Conservation (phyloP, 2,888 invertebrate species). For the Ctenicera cuprea region DNA sequence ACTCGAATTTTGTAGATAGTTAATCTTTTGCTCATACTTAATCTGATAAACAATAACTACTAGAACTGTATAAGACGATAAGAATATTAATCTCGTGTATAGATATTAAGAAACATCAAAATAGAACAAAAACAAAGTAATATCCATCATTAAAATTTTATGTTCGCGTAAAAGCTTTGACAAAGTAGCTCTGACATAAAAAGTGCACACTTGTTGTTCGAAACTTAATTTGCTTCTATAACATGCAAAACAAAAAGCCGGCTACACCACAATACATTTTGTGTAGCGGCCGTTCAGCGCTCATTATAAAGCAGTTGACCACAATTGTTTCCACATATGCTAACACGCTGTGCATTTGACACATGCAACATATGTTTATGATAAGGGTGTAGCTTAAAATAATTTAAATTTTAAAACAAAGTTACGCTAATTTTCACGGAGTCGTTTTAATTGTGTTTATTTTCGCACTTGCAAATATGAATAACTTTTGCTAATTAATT, state of each 20-base stretch:
- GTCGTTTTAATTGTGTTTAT: not conserved
- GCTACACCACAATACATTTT: not conserved
- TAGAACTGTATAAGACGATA: no score
- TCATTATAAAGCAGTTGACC: constrained; percentile 25
- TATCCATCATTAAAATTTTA: not conserved
- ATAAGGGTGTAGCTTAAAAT: constrained; percentile 2
- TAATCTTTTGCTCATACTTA: no score
- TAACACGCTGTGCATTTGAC: constrained; percentile 3
- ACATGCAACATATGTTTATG: constrained; percentile 12
- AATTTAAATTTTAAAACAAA: constrained; percentile 12
- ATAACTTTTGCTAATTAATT: constrained; percentile 5
- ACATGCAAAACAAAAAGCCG: not conserved
- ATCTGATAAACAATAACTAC: no score
- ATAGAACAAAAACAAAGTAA: no score
- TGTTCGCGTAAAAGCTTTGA: not conserved
- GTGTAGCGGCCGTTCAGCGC: constrained; percentile 1
- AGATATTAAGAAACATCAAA: no score
- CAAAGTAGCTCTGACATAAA: not conserved
- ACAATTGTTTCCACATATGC: constrained; percentile 29
- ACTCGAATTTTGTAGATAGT: no score
- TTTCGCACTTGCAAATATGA: constrained; percentile 3
- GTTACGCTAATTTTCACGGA: not conserved
- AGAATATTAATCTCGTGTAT: no score
- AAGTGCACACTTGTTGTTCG: not conserved
- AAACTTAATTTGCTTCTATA: not conserved